phyloP scores from a whole-genome alignment of 2,888 invertebrate genomes.

The Acronicta psi region DNA sequence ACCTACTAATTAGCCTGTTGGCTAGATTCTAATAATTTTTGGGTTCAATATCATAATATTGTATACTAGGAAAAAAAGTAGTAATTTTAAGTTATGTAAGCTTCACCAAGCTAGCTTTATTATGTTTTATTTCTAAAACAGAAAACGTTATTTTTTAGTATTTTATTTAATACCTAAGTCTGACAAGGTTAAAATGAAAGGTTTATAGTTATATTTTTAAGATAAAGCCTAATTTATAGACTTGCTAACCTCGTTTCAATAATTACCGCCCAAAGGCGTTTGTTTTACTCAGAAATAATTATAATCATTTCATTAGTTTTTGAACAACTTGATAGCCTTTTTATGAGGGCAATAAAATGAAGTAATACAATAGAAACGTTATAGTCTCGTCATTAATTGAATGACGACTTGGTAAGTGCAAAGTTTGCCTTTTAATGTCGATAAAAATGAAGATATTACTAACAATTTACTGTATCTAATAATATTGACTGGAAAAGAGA shows the following conservation, averaged over 20 bases:
- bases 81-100: too few species aligned
- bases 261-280: constrained; percentile 9
- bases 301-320: constrained; percentile 4
- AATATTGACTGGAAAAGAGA: neutral
- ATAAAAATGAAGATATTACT: too few species aligned
- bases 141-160: neutral
- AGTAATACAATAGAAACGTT: neutral
- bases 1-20: too few species aligned
- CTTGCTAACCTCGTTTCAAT: constrained; percentile 6
- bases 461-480: too few species aligned
- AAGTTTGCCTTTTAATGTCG: too few species aligned
- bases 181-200: constrained; percentile 29
- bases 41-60: too few species aligned
- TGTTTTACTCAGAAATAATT: constrained; percentile 2
- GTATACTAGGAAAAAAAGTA: too few species aligned
- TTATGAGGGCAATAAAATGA: constrained; percentile 2
- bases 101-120: too few species aligned
- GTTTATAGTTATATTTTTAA: constrained; percentile 51
- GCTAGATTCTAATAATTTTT: too few species aligned
- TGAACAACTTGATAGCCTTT: constrained; percentile 2
- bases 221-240: constrained; percentile 37
- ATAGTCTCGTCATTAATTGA: too few species aligned
- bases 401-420: too few species aligned
- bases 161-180: neutral
- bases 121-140: neutral